Conservation (phyloP, 2,113 vertebrate species). For the Saccopteryx leptura region DNA sequence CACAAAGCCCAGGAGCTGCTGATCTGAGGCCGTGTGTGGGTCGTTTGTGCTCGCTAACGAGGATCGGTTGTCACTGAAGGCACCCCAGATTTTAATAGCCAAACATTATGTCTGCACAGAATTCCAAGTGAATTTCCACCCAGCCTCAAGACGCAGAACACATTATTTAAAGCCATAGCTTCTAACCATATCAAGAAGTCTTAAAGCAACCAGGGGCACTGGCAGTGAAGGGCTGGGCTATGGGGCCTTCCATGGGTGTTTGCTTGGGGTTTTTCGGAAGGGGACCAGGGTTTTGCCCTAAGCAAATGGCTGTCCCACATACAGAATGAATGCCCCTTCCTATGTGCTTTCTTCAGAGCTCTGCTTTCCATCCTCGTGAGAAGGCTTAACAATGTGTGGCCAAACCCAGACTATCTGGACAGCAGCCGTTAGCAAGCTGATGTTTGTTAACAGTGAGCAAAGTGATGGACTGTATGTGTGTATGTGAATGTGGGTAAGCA, state of each 20-base stretch:
- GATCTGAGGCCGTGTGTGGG: neutral
- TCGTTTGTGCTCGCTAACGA: neutral
- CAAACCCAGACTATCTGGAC: neutral
- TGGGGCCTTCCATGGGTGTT: neutral
- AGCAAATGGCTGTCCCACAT: neutral
- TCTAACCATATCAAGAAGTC: conserved; percentile 3
- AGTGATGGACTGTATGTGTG: neutral
- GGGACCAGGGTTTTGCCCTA: neutral
- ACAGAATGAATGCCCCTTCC: neutral
- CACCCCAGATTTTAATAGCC: conserved; percentile 12
- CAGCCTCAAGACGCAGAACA: neutral
- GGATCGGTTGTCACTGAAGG: neutral
- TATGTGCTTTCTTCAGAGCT: neutral
- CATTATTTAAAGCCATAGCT: neutral
- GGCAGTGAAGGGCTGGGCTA: neutral
- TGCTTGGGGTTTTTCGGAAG: neutral
- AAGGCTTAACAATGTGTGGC: neutral
- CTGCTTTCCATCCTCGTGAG: neutral
- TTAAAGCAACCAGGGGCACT: neutral
- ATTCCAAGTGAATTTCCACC: conserved; percentile 1
- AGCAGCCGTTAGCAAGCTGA: neutral
- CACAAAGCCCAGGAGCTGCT: conserved; percentile 41
- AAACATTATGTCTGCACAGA: neutral
- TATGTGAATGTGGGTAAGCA: neutral
- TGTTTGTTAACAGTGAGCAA: neutral